Conservation (phyloP, 2,113 vertebrate genomes). For the Ranitomeya imitator region DNA sequence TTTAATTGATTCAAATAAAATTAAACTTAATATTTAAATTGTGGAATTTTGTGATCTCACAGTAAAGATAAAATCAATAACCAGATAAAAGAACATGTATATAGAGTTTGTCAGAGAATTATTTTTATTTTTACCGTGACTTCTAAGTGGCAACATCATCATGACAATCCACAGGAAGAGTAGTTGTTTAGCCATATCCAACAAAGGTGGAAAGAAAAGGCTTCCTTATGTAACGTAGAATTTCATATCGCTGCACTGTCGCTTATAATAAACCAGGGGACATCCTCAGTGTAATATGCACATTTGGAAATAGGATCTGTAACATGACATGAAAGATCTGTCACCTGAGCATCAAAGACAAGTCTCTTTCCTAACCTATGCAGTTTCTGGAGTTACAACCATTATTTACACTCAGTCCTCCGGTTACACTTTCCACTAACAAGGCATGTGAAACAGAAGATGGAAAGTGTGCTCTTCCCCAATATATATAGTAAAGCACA, state of each 20-base stretch:
- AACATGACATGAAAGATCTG: conserved; percentile 22
- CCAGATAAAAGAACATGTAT: too few relatives aligned
- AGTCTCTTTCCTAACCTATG: conserved; percentile 19
- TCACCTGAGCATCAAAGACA: conserved; percentile 47
- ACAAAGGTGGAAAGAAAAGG: neutral
- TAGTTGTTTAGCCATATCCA: conserved; percentile 21
- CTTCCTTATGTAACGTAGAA: neutral
- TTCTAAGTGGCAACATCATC: conserved; percentile 35
- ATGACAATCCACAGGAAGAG: conserved; percentile 14
- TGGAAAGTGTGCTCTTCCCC: neutral
- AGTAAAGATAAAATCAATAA: too few relatives aligned
- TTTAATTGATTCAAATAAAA: too few relatives aligned
- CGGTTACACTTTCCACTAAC: conserved; percentile 49
- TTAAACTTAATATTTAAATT: too few relatives aligned
- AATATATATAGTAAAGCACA: neutral
- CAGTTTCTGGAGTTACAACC: conserved; percentile 47
- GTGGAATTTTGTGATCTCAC: too few relatives aligned
- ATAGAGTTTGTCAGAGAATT: neutral
- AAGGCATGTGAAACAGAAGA: neutral
- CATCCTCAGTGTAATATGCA: conserved; percentile 14
- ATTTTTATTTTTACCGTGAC: conserved; percentile 25
- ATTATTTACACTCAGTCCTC: conserved; percentile 52
- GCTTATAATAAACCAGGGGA: neutral
- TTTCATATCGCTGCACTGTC: conserved; percentile 18
- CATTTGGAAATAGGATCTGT: conserved; percentile 33